These are phyloP conservation scores for Cryptotermes secundus DNA, from an alignment of 1,140 invertebrate genomes.

Conservation along the genomic window DNA sequence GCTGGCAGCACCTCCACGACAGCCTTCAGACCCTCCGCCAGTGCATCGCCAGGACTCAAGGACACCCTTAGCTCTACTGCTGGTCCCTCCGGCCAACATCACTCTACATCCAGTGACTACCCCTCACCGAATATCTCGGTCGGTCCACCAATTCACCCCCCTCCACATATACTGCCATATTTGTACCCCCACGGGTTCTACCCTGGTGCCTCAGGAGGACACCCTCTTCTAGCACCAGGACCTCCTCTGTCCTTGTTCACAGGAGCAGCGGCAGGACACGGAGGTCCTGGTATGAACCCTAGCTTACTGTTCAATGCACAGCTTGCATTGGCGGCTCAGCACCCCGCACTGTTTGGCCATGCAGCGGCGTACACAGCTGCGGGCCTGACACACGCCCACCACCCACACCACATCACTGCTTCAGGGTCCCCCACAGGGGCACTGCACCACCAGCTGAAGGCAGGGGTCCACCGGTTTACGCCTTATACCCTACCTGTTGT, in stretches of 20 bases:
- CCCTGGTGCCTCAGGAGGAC: constrained; percentile 51
- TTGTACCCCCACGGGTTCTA: constrained; percentile 81
- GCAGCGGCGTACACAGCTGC: constrained; percentile 58
- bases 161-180: constrained; percentile 78
- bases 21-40: constrained; percentile 40
- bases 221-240: constrained; percentile 65
- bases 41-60: constrained; percentile 30
- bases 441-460: constrained; percentile 54
- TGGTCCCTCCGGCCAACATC: constrained; percentile 44
- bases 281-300: constrained; percentile 60
- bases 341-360: constrained; percentile 70
- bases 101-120: constrained; percentile 58
- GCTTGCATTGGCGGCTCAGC: constrained; percentile 75
- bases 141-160: constrained; percentile 83
- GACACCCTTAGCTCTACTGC: constrained; percentile 20
- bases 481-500: constrained; percentile 74
- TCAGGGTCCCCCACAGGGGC: constrained; percentile 47
- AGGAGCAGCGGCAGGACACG: constrained; percentile 57
- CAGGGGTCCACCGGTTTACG: constrained; percentile 73
- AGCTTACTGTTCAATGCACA: constrained; percentile 81
- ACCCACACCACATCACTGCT: constrained; percentile 53
- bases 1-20: constrained; percentile 35
- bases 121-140: constrained; percentile 83
- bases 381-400: constrained; percentile 52
- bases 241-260: constrained; percentile 46